Evolutionary conservation across 2,888 invertebrate genomes (phyloP), one percentile per base, ranked within the genome.

Genomic region (Melieria omissa): DNA sequence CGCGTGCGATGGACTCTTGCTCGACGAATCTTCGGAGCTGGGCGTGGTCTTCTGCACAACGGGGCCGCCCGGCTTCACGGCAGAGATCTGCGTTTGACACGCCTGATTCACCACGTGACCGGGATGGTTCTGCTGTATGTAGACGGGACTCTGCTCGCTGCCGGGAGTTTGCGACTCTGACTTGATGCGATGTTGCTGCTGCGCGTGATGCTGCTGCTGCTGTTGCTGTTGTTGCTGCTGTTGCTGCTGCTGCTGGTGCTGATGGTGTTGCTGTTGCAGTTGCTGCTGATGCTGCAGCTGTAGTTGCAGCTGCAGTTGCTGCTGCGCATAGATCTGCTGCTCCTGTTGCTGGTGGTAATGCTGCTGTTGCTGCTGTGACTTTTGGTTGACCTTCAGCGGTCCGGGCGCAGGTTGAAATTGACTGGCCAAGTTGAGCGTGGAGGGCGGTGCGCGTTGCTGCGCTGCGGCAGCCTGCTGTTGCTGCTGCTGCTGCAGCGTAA

Each of bases 51-150:
- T 83, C 14, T 77, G 76, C 5, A 71, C 71, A 46, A 75, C 76
- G n/a, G 72, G 72, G 12, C 44, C 65, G 5, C 78, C 75, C 4
- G 80, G 73, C 70, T 84, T 84, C 0, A 84, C 83, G 4, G 82
- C 80, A 3, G 86, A 84, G 67, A 87, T 84, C 78, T 87, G 87
- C 2, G 87, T 87, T 73, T 87, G 87, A 45, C 87, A 86, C 10
- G 87, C 86, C 76, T 87, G 87, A 73, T 87, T 87, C 45, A 87
- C 85, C 41, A 87, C 87, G 74, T 86, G 86, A 0, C 84, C 85
- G 2, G 87, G 87, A 82, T 87, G 86, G 76, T 87, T 87, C 76
- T 87, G 87, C 61, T 87, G 87, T 58, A 87, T 87, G 69, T 86
- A 86, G 61, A 87, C 87, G 4, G 87, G 87, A 46, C 86, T 85